Evolutionary conservation across 2,797 vertebrate species (phyloP), one percentile per base, ranked within the genome.

Genomic region (Carapus acus): DNA sequence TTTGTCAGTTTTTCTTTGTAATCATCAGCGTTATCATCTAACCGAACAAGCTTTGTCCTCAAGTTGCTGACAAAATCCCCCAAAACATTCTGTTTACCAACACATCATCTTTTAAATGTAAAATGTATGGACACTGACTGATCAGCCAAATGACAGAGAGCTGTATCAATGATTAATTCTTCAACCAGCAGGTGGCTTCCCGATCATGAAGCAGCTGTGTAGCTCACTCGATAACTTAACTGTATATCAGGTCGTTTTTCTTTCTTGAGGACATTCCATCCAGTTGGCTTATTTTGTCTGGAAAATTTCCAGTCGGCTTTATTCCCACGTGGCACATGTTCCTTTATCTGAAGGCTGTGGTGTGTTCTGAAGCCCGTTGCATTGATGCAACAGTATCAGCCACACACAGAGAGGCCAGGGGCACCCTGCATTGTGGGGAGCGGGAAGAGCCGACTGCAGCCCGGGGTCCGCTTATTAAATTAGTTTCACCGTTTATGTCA

Each of bases 401-500:
- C 27, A 29, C 27, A 29, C 27, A 29, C 6, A 29, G 6, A 29
- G 27, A 29, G 27, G 11, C 27, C 11, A 11, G 27, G 6, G 14
- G 31, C 42, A 51, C 58, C 65, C 66, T 68, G 69, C 54, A 76
- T 15, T 6, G 52, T 79, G 52, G 78, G 67, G 49, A 56, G 70
- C 67, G 56, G 54, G 58, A 54, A 55, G 19, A 40, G 27, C 27
- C 64, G 66, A 70, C 66, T 59, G 43, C 7, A 56, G 56, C 56
- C 69, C 48, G 45, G 49, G 40, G 57, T 75, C n/a, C 36, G 29
- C 54, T 84, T 83, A 85, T 85, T 85, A 85, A 75, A 83, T 86
- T 88, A 86, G 67, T 66, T 62, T 75, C 77, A 82, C 86, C 81
- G 71, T 71, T 85, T 79, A 86, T 82, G 73, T 73, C 68, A 62